Percentiles rank a stretch among this genome's conserved stretches.
These are phyloP conservation scores for Eulacestoma nigropectus DNA, from an alignment of 2,113 vertebrate species.

Conservation along the genomic window DNA sequence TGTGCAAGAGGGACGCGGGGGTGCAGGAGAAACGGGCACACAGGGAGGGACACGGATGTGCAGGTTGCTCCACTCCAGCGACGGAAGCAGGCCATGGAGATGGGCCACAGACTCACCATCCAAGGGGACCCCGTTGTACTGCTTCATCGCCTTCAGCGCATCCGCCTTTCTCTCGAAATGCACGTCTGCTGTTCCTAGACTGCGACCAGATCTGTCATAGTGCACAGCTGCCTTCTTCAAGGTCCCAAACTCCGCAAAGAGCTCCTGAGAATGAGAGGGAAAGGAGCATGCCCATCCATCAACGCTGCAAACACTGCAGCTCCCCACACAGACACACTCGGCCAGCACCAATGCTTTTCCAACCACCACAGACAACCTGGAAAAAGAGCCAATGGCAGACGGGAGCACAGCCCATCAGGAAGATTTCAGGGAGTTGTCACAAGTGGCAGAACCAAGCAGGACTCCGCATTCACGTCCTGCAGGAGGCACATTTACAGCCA, in stretches of 20 bases:
- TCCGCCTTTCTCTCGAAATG: constrained; percentile 96
- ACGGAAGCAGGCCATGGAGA: accelerated
- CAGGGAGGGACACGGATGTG: accelerated
- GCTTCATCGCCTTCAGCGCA: constrained; percentile 97
- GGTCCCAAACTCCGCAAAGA: constrained; percentile 95
- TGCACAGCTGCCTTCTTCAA: constrained; percentile 96
- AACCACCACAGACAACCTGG: not conserved
- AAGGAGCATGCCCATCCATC: accelerated
- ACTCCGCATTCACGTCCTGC: accelerated
- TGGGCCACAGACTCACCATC: constrained; percentile 75
- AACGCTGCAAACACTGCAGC: accelerated
- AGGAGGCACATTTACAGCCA: not conserved
- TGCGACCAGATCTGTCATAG: constrained; percentile 93
- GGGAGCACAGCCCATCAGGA: not conserved
- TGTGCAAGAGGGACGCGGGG: too few relatives aligned
- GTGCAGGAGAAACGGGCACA: accelerated
- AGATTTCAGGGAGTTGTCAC: not conserved
- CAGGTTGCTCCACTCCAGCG: not conserved
- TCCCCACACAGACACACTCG: accelerated
- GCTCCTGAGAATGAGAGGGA: constrained; percentile 73
- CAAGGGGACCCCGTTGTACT: constrained; percentile 94
- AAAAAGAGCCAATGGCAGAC: accelerated
- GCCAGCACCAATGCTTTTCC: accelerated
- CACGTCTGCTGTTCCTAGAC: constrained; percentile 92
- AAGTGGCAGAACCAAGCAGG: not conserved